Evolutionary conservation across 1,140 invertebrate genomes (phyloP).

Genomic region (Hirudo medicinalis): DNA sequence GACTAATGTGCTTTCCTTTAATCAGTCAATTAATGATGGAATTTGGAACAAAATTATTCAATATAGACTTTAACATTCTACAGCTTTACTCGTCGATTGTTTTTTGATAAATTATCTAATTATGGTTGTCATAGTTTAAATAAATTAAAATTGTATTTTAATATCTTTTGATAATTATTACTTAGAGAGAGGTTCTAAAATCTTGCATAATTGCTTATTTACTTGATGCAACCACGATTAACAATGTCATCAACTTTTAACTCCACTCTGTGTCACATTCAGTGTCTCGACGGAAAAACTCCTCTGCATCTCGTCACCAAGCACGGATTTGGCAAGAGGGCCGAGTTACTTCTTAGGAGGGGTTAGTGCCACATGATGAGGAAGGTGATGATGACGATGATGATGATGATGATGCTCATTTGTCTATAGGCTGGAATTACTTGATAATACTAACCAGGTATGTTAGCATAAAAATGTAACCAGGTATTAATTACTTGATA

Average conservation of each 20-base stretch:
- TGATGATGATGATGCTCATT: neutral
- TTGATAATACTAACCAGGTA: neutral
- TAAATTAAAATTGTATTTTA: neutral
- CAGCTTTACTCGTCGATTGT: too few species aligned
- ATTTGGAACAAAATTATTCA: too few species aligned
- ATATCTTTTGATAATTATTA: neutral
- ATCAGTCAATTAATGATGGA: neutral
- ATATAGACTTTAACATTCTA: too few species aligned
- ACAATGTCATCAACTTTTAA: neutral
- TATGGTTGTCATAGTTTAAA: too few species aligned
- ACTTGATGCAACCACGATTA: neutral
- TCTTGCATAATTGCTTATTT: too few species aligned
- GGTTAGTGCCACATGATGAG: constrained; percentile 32
- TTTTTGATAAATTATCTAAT: too few species aligned
- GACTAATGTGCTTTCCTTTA: neutral
- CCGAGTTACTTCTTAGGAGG: constrained; percentile 46
- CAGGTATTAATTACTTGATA: too few species aligned
- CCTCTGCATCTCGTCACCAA: constrained; percentile 55
- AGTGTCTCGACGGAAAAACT: constrained; percentile 40
- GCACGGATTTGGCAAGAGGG: constrained; percentile 52
- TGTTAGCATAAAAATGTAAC: too few species aligned
- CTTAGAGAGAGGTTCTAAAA: neutral
- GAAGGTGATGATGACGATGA: constrained; percentile 30
- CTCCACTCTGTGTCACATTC: neutral
- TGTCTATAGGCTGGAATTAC: neutral